These are phyloP conservation scores for Maconellicoccus hirsutus DNA, from an alignment of 1,140 invertebrate species.

Conservation along the genomic window DNA sequence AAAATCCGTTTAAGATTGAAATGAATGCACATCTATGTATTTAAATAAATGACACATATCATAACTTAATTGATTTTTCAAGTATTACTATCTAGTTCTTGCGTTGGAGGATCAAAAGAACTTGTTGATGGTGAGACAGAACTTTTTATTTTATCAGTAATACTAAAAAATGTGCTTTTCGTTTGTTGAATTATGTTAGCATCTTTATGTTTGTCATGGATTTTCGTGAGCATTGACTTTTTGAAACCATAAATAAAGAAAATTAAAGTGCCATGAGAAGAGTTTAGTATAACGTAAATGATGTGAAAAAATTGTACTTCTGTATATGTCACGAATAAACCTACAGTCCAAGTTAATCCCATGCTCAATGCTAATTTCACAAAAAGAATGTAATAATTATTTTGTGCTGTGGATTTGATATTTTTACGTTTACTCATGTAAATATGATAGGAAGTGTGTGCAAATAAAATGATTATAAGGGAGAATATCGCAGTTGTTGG, in stretches of 20 bases:
- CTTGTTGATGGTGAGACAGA: too few species aligned
- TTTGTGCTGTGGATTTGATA: constrained; percentile 32
- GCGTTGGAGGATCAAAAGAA: too few species aligned
- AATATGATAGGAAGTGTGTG: constrained; percentile 42
- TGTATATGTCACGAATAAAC: constrained; percentile 40
- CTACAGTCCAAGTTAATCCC: constrained; percentile 44
- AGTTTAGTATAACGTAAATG: constrained; percentile 43
- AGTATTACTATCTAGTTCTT: too few species aligned
- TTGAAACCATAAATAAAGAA: constrained; percentile 39
- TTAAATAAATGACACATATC: too few species aligned
- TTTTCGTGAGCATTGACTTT: not conserved
- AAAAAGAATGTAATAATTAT: constrained; percentile 36
- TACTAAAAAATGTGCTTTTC: not conserved
- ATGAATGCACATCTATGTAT: too few species aligned
- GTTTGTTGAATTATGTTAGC: not conserved
- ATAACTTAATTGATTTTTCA: too few species aligned
- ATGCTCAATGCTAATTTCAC: constrained; percentile 42
- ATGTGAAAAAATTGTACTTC: constrained; percentile 39
- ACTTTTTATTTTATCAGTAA: not conserved
- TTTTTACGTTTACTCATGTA: constrained; percentile 36
- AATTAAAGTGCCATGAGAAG: constrained; percentile 47
- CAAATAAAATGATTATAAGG: constrained; percentile 41
- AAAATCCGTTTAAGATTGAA: too few species aligned
- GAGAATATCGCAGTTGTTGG: constrained; percentile 41
- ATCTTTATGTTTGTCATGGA: not conserved